Base-by-base conservation (phyloP, 2,888 invertebrate genomes). In the Pherbina coryleti region DNA sequence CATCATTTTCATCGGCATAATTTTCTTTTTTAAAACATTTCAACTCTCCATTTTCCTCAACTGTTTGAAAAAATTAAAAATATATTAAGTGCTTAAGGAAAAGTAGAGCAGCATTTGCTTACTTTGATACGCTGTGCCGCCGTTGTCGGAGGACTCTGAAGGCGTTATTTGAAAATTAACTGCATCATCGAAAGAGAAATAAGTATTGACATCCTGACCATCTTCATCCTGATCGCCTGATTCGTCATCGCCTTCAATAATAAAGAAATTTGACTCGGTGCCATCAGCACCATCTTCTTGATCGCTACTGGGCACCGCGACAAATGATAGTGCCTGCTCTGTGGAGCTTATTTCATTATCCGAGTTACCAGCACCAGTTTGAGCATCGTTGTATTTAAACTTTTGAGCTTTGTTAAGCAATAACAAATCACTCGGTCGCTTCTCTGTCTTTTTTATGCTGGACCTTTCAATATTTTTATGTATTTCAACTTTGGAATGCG, bases 1-100 rank as follows among this genome's bases (percentile, higher is more conserved):
- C 80, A 5, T 72, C 78, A 19, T 37, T 34, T 34, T 71, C 44
- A 14, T 57, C 25, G 14, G 17, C 37, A 5, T 76, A 72, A 17
- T 8, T 60, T 53, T 75, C 80, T 31, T 83, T 83, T 76, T 81
- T 86, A 71, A 80, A 84, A 81, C 86, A 88, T 72, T 87, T 84
- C 60, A 89, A 85, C 34, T 88, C 88, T 0, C 88, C 87, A 64
- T 86, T 84, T 51, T 86, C 88, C 60, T 84, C 84, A 71, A 88
- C 88, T 88, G 78, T 76, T 77, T 72, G 73, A 67, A 62, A 62
- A 76, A 75, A n/a, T 81, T 14, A 19, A 64, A 70, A 49, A 62
- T 19, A 57, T 37, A 37, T 37, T 8, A 37, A 37, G 37, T 8
- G 5, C 37, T 37, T 37, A 37, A 37, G 8, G n/a, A n/a, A n/a